Evolutionary conservation across 2,113 vertebrate species (phyloP).

Genomic region (Oncorhynchus masou): DNA sequence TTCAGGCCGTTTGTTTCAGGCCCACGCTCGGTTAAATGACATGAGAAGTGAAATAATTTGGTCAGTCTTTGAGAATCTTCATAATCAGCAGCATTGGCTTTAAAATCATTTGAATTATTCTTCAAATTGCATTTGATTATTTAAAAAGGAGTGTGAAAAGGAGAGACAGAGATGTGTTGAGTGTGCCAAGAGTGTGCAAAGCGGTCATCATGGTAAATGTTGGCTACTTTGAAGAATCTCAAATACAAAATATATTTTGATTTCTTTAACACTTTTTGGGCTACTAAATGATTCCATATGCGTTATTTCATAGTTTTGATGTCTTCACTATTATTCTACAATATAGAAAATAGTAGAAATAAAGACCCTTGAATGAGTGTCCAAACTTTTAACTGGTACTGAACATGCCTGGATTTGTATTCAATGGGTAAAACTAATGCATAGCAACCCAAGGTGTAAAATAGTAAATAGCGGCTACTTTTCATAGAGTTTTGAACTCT

Average conservation of each 20-base stretch:
- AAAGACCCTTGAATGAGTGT: slow-evolving; percentile 21
- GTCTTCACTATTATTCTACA: no score
- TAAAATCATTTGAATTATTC: slow-evolving; percentile 72
- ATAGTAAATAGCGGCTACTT: no score
- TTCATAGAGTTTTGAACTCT: slow-evolving; percentile 35
- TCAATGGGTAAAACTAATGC: no score
- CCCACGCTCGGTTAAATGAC: slow-evolving; percentile 16
- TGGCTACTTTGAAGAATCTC: no score
- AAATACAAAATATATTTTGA: no score
- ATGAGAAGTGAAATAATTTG: slow-evolving; percentile 53
- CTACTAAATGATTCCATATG: no score
- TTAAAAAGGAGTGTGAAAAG: slow-evolving; percentile 49
- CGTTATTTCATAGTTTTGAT: no score
- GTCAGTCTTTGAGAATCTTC: slow-evolving; percentile 60
- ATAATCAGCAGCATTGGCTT: slow-evolving; percentile 59
- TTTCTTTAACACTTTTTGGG: no score
- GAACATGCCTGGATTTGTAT: slow-evolving; percentile 19
- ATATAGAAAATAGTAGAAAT: slow-evolving; percentile 36
- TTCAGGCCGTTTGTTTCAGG: slow-evolving; percentile 65
- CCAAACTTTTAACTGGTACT: no score
- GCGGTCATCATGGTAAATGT: no score
- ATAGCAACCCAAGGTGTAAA: no score
- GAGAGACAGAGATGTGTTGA: slow-evolving; percentile 57
- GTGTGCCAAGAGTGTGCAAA: no score
- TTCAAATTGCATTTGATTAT: slow-evolving; percentile 63